phyloP scores from a whole-genome alignment of 2,797 vertebrate species.

The Brachyalestes nurse region DNA sequence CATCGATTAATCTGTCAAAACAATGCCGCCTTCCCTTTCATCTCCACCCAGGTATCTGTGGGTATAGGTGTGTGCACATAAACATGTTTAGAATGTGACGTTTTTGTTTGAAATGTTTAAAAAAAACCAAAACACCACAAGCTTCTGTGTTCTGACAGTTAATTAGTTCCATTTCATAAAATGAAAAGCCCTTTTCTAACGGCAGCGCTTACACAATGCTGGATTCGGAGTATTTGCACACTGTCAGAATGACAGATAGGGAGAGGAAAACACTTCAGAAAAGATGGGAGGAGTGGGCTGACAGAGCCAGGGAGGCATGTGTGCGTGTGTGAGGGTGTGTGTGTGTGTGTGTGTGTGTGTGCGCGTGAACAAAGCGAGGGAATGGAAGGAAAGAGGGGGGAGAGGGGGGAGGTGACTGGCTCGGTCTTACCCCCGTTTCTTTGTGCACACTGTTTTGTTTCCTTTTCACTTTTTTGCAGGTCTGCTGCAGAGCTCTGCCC shows the following conservation, averaged over 20 bases:
- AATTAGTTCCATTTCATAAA: slow-evolving; percentile 47
- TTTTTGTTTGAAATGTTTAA: too few relatives aligned
- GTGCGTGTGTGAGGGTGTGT: too few relatives aligned
- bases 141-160: slow-evolving; percentile 47
- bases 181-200: slow-evolving; percentile 37
- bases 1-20: slow-evolving; percentile 23
- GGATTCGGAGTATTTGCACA: slow-evolving; percentile 47
- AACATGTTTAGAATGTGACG: neutral
- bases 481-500: slow-evolving; percentile 60
- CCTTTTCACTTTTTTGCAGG: slow-evolving; percentile 48
- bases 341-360: slow-evolving; percentile 46
- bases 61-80: neutral
- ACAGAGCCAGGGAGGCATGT: slow-evolving; percentile 32
- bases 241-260: slow-evolving; percentile 54
- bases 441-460: slow-evolving; percentile 48
- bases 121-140: slow-evolving; percentile 28
- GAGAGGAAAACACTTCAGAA: slow-evolving; percentile 49
- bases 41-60: slow-evolving; percentile 30
- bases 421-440: slow-evolving; percentile 56
- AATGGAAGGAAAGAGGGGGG: slow-evolving; percentile 48
- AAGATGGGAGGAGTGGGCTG: slow-evolving; percentile 46
- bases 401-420: slow-evolving; percentile 53
- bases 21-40: neutral
- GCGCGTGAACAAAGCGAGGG: slow-evolving; percentile 44
- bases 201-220: slow-evolving; percentile 41